phyloP scores from a whole-genome alignment of 2,113 vertebrate species.

The rat (Rattus norvegicus) region GRCr8 NC_086019.1:32387001-32387500 shows the following conservation, averaged over 20 bases:
- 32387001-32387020: background rate
- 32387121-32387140: constrained; percentile 86
- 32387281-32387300: constrained; percentile 79
- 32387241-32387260: background rate
- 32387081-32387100: background rate
- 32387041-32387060: background rate
- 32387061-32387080: background rate
- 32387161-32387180: constrained; percentile 87
- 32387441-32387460: background rate
- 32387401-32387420: background rate
- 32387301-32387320: constrained; percentile 37
- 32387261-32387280: constrained; percentile 72
- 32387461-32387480: background rate
- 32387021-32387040: background rate
- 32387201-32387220: constrained; percentile 78
- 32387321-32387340: background rate
- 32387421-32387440: background rate
- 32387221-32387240: constrained; percentile 67
- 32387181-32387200: background rate
- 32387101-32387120: constrained; percentile 76
- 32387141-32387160: constrained; percentile 86
- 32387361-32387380: background rate
- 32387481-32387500: background rate
- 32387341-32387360: background rate
- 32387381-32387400: background rate